Conservation (phyloP, 2,888 invertebrate species). For the Psococerastis gibbosa region DNA sequence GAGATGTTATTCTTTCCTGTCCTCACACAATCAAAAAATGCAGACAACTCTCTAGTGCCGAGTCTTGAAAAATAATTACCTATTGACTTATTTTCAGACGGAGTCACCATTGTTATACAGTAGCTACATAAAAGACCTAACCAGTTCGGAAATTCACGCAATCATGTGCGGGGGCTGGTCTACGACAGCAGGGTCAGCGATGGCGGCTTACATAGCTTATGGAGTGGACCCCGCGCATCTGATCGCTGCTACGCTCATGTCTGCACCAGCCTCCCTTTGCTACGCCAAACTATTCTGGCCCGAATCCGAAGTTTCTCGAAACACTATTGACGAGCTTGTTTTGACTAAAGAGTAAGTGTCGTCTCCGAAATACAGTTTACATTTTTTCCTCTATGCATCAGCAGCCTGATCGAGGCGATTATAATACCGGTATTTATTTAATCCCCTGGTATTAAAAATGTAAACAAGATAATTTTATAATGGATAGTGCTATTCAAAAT, state of each 20-base stretch:
- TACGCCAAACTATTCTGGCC: constrained; percentile 82
- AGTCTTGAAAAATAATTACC: too few species aligned
- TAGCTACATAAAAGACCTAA: constrained; percentile 68
- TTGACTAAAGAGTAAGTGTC: constrained; percentile 33
- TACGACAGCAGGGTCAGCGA: constrained; percentile 81
- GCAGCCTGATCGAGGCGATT: too few species aligned
- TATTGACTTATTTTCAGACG: too few species aligned
- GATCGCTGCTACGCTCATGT: constrained; percentile 88
- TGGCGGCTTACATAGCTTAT: constrained; percentile 82
- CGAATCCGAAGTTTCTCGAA: constrained; percentile 64
- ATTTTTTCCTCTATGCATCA: too few species aligned
- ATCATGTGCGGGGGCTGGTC: constrained; percentile 91
- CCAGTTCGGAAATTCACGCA: constrained; percentile 80
- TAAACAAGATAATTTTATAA: too few species aligned
- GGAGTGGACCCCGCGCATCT: constrained; percentile 77
- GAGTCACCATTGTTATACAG: constrained; percentile 79
- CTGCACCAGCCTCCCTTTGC: constrained; percentile 83
- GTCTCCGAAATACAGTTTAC: too few species aligned
- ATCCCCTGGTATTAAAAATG: too few species aligned
- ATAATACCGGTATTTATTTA: too few species aligned
- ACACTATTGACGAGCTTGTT: constrained; percentile 55
- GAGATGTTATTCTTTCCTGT: too few species aligned
- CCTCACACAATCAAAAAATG: too few species aligned
- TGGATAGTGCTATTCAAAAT: too few species aligned
- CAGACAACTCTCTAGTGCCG: too few species aligned